Evolutionary conservation across 2,888 invertebrate genomes (phyloP).

Genomic region (Heteromurus nitidus): DNA sequence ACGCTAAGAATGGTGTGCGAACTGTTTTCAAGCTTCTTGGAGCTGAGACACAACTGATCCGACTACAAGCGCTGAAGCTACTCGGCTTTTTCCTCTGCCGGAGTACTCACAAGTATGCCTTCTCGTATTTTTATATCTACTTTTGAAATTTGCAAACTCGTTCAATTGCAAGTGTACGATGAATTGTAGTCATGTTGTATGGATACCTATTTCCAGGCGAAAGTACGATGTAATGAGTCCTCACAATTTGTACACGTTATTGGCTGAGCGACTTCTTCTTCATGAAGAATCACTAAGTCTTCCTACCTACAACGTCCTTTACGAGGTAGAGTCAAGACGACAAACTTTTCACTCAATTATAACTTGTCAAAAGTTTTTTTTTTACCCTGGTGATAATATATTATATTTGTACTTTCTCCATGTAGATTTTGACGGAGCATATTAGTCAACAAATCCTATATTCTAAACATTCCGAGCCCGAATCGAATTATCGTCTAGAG

Average conservation of each 20-base stretch:
- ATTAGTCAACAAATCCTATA: conserved; percentile 96
- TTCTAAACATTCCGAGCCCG: conserved; percentile 95
- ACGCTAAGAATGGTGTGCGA: conserved; percentile 95
- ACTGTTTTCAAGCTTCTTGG: conserved; percentile 97
- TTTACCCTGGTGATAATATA: not conserved
- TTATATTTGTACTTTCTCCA: conserved; percentile 38
- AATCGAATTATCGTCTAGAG: conserved; percentile 94
- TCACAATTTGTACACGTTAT: conserved; percentile 96
- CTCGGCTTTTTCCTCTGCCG: conserved; percentile 98
- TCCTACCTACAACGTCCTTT: conserved; percentile 98
- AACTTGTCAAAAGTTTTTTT: not conserved
- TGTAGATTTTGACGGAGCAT: conserved; percentile 94
- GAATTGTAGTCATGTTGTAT: conserved; percentile 6
- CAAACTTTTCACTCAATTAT: no score
- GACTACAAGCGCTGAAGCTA: conserved; percentile 96
- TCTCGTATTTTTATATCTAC: no score
- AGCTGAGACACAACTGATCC: conserved; percentile 95
- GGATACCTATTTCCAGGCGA: conserved; percentile 80
- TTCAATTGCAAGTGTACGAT: not conserved
- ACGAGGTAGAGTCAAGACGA: conserved; percentile 85
- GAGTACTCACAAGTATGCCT: conserved; percentile 93
- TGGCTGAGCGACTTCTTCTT: conserved; percentile 90
- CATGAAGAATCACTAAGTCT: conserved; percentile 93
- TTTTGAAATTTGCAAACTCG: not conserved
- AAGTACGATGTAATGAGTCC: conserved; percentile 99